Percentiles rank a stretch among this genome's conserved stretches.
Conservation (phyloP, 1,140 invertebrate genomes). For the Galendromus occidentalis region DNA sequence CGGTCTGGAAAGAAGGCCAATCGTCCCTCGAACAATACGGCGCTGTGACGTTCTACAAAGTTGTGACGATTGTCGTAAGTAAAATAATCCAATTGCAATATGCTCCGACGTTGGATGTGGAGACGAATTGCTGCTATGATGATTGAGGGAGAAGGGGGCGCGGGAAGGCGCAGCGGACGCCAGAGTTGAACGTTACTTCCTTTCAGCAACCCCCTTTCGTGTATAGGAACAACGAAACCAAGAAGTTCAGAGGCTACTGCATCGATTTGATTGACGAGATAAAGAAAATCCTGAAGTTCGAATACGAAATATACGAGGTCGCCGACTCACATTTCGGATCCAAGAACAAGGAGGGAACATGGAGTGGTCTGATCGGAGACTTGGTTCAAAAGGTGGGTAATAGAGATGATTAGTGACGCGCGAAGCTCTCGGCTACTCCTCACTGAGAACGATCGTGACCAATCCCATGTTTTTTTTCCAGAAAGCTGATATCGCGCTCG, state of each 20-base stretch:
- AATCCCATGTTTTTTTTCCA: slow-evolving; percentile 18
- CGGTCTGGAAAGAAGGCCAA: slow-evolving; percentile 67
- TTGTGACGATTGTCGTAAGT: slow-evolving; percentile 17
- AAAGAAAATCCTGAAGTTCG: slow-evolving; percentile 55
- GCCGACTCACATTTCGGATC: slow-evolving; percentile 60
- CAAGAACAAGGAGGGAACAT: slow-evolving; percentile 38
- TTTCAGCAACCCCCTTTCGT: slow-evolving; percentile 23
- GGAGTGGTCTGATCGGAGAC: slow-evolving; percentile 81
- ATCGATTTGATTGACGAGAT: slow-evolving; percentile 76
- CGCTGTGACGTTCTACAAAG: slow-evolving; percentile 11
- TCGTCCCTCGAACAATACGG: slow-evolving; percentile 31
- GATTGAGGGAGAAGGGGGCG: no score
- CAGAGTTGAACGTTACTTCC: neutral
- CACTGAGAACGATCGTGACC: neutral
- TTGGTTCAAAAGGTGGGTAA: slow-evolving; percentile 52
- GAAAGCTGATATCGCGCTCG: slow-evolving; percentile 68
- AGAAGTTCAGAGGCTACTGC: slow-evolving; percentile 65
- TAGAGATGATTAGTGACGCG: no score
- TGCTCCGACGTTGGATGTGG: no score
- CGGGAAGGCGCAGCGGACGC: no score
- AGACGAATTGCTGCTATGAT: no score
- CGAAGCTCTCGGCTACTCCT: neutral
- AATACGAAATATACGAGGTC: slow-evolving; percentile 60
- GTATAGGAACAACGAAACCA: slow-evolving; percentile 10
- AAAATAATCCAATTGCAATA: no score